A percentile compares a stretch with the other conserved stretches of the same genome.
Conservation (phyloP, 2,797 vertebrate species). For the Darevskia nairensis region DNA sequence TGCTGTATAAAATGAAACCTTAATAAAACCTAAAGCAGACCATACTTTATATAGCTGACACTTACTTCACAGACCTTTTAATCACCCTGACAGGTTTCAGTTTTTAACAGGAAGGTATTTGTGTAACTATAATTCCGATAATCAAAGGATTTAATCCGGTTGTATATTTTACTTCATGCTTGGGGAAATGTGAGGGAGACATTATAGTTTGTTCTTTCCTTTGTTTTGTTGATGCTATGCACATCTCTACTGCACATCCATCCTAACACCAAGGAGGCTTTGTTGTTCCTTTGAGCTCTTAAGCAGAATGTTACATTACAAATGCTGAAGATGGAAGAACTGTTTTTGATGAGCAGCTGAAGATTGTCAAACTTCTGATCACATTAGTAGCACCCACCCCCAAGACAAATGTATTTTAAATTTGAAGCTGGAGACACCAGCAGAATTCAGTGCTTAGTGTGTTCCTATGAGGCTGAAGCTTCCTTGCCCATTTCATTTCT, state of each 20-base stretch:
- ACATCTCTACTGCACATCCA: background rate
- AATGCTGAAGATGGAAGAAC: background rate
- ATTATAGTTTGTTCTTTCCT: background rate
- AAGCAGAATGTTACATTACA: constrained; percentile 8
- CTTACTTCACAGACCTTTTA: background rate
- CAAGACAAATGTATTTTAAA: background rate
- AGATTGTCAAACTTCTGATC: background rate
- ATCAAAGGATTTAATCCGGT: background rate
- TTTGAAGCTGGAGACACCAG: constrained; percentile 15
- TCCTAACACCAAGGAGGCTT: background rate
- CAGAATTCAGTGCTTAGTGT: constrained; percentile 3
- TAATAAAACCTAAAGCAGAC: constrained; percentile 16
- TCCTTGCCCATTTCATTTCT: constrained; percentile 18
- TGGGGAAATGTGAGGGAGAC: background rate
- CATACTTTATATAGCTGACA: background rate
- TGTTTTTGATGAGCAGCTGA: background rate
- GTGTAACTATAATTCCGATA: background rate
- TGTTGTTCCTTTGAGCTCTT: constrained; percentile 14
- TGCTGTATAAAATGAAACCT: constrained; percentile 59
- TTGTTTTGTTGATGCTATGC: rapidly evolving
- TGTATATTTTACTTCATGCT: background rate
- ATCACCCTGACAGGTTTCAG: background rate
- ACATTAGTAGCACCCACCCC: background rate
- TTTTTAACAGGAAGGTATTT: background rate
- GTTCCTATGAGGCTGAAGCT: constrained; percentile 40